Base-by-base conservation (phyloP, 2,888 invertebrate genomes). In the Parasteatoda lunata region DNA sequence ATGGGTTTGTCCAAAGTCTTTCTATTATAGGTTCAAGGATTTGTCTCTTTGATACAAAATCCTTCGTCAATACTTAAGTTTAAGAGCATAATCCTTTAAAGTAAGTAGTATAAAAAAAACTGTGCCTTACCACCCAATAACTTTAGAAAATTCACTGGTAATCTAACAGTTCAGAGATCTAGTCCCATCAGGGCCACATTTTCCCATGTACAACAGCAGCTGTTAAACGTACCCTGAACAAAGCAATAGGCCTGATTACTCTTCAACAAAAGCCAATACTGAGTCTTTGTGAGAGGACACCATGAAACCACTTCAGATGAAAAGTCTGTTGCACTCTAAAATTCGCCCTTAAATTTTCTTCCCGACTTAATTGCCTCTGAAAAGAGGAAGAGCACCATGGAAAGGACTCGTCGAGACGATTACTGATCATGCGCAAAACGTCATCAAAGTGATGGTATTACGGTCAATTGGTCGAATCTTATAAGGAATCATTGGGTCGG, bases 361-460 rank as follows among this genome's bases (percentile, higher is more conserved):
- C 84, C 77, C 66, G 68, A 69, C 79, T 79, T 86, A 86, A 86
- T 86, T 86, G 85, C 76, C 85, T 70, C 85, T 73, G 54, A 66
- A 59, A 85, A 70, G 79, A 79, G 66, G 77, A 85, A 71, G 73
- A 78, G 72, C 51, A 73, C 51, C 15, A 59, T 65, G 72, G 72
- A 75, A 78, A 73, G 78, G 64, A 72, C 72, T 80, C 70, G 70
- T 84, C 72, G 75, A 80, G 66, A 76, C 81, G 87, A 87, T 87
- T 82, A 71, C 75, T 51, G 51, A 8, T 75, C 79, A 79, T 69
- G 77, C 73, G 82, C n/a, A 45, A 49, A 15, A 81, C 73, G 72
- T 78, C 82, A 87, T 87, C 87, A 82, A 87, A 87, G 82, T 82
- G 87, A 87, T 87, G 72, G 82, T 49, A 70, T 64, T 73, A 87